Evolutionary conservation across 2,888 invertebrate genomes (phyloP), one percentile per base, ranked within the genome.

Genomic region (Leptinotarsa peninsularis): DNA sequence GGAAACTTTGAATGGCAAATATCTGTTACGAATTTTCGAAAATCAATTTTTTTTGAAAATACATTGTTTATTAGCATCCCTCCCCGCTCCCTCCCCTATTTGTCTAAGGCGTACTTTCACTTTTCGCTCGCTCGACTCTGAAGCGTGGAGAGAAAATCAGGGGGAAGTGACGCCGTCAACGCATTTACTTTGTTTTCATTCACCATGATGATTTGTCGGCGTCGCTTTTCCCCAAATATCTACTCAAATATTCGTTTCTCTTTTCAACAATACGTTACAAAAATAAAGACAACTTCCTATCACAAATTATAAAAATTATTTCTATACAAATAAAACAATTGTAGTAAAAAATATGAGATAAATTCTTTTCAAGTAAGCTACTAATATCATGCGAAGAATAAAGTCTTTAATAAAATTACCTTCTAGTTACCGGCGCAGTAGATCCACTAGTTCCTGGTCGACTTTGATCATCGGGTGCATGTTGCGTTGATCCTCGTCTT

Each of bases 391-490:
- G 60, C 60, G 60, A 60, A 17, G 13, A 60, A 60, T 23, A 21
- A 10, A 63, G 33, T 23, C 4, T 63, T 63, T 21, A 27, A 27
- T 27, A 27, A 27, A 63, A 63, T 63, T 63, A 63, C 23, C 23
- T 63, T n/a, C 21, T 21, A 63, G 63, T 63, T n/a, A 33, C 21
- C 18, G 23, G 33, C 63, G 23, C 21, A 18, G 63, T 18, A 21
- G 63, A 63, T 63, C 13, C 21, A 63, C 63, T 63, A 63, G 23
- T 63, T 23, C 63, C 23, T 63, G 63, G 21, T 63, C 33, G 21
- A 21, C 21, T 18, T 63, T 63, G 63, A 63, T 63, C 63, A 63
- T 63, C 63, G 33, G n/a, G 60, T 60, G 60, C 60, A 60, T 60
- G 60, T 60, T 60, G 60, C 23, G 60, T 60, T 60, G 60, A 60